Conservation (phyloP, 1,140 invertebrate species). For the Aricia agestis region DNA sequence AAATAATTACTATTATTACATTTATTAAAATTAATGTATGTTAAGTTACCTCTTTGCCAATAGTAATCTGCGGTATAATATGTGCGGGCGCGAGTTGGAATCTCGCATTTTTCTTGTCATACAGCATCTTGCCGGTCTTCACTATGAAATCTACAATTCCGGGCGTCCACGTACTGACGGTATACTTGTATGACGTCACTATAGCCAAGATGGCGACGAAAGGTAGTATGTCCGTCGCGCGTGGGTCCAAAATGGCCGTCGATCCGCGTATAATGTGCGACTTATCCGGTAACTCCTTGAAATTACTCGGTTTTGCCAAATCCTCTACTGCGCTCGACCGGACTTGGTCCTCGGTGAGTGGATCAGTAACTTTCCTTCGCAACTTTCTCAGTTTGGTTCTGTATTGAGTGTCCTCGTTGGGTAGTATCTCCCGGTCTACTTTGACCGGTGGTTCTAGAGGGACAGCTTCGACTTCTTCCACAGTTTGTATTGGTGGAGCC, state of each 20-base stretch:
- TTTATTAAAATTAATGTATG: no score
- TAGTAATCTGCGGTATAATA: constrained; percentile 63
- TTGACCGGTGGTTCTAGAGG: constrained; percentile 38
- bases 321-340: constrained; percentile 62
- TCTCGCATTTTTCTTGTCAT: constrained; percentile 54
- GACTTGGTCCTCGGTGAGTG: constrained; percentile 39
- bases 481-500: constrained; percentile 33
- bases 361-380: constrained; percentile 50
- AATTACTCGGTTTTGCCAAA: constrained; percentile 68
- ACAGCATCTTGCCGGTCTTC: constrained; percentile 68
- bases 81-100: constrained; percentile 61
- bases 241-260: constrained; percentile 48
- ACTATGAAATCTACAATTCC: constrained; percentile 73
- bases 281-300: constrained; percentile 71
- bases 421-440: constrained; percentile 51
- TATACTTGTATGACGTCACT: constrained; percentile 74
- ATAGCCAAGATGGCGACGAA: constrained; percentile 76
- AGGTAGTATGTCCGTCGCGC: constrained; percentile 61
- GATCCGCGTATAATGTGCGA: constrained; percentile 69
- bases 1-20: no score
- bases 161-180: constrained; percentile 67
- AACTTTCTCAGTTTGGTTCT: constrained; percentile 54
- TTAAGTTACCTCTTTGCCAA: constrained; percentile 62
- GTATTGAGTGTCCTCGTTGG: constrained; percentile 56
- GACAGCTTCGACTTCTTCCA: constrained; percentile 56